A percentile compares a stretch with the other conserved stretches of the same genome.
Evolutionary conservation across 2,888 invertebrate species (phyloP).

Genomic region (Meiosimyza decipiens): DNA sequence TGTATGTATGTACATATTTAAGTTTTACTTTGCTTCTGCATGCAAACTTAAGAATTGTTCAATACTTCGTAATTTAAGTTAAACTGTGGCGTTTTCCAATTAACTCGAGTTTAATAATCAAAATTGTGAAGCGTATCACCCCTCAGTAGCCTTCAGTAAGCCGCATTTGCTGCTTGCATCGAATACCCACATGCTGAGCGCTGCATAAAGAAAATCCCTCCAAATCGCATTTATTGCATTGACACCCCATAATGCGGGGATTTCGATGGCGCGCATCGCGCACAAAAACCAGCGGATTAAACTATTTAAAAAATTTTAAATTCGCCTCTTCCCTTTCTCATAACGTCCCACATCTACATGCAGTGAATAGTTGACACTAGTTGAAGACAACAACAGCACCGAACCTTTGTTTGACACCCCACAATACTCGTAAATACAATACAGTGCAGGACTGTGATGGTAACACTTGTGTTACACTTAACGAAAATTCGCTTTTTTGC

Average conservation of each 20-base stretch:
- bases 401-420: neutral
- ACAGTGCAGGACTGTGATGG: neutral
- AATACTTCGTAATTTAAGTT: too few relatives aligned
- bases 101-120: too few relatives aligned
- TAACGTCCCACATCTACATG: neutral
- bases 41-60: too few relatives aligned
- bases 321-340: neutral
- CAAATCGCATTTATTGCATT: constrained; percentile 42
- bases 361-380: constrained; percentile 7
- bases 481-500: neutral
- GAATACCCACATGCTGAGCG: constrained; percentile 15
- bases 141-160: too few relatives aligned
- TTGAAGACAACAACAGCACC: neutral
- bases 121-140: too few relatives aligned
- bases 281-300: constrained; percentile 64
- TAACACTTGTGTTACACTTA: neutral
- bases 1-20: too few relatives aligned
- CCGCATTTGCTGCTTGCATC: too few relatives aligned
- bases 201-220: constrained; percentile 15
- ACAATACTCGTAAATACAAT: neutral
- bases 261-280: constrained; percentile 53
- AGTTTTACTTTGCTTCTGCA: too few relatives aligned
- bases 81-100: too few relatives aligned
- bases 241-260: constrained; percentile 50
- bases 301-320: constrained; percentile 62